phyloP scores from a whole-genome alignment of 1,140 invertebrate species.

The Dendrolimus kikuchii region DNA sequence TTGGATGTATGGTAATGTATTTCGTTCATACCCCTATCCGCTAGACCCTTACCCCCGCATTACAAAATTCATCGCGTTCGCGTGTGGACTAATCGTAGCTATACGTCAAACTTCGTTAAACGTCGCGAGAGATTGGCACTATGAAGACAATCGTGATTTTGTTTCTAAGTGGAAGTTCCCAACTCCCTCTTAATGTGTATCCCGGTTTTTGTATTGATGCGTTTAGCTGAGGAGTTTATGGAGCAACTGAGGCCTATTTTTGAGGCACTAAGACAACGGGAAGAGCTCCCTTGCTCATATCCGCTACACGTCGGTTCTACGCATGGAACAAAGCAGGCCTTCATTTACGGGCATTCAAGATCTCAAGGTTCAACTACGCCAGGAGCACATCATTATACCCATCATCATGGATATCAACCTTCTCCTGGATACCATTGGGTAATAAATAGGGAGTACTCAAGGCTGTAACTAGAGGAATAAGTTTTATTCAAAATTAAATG shows the following conservation, averaged over 20 bases:
- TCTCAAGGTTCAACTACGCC: constrained; percentile 65
- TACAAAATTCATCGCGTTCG: constrained; percentile 39
- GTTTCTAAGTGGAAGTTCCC: constrained; percentile 34
- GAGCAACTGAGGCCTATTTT: constrained; percentile 94
- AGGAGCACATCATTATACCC: constrained; percentile 60
- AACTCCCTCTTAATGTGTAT: constrained; percentile 52
- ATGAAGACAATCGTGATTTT: constrained; percentile 42
- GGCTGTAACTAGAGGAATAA: constrained; percentile 26
- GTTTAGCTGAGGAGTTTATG: constrained; percentile 92
- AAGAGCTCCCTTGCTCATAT: constrained; percentile 90
- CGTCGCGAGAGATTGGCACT: constrained; percentile 58
- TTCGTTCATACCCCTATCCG: constrained; percentile 45
- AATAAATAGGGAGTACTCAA: constrained; percentile 47
- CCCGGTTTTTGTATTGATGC: constrained; percentile 66
- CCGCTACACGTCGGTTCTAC: constrained; percentile 84
- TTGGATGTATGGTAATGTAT: constrained; percentile 66
- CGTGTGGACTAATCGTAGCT: constrained; percentile 52
- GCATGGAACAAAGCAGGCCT: constrained; percentile 72
- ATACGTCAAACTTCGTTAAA: constrained; percentile 13
- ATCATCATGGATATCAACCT: constrained; percentile 64
- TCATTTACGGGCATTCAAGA: constrained; percentile 70
- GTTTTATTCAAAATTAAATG: too few relatives aligned
- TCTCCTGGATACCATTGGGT: constrained; percentile 69
- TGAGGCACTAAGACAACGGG: constrained; percentile 90
- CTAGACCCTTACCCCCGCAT: constrained; percentile 51